These are phyloP conservation scores for Mesocentrotus franciscanus DNA, from an alignment of 53 echinoderm and acorn worm species.

Conservation along the genomic window DNA sequence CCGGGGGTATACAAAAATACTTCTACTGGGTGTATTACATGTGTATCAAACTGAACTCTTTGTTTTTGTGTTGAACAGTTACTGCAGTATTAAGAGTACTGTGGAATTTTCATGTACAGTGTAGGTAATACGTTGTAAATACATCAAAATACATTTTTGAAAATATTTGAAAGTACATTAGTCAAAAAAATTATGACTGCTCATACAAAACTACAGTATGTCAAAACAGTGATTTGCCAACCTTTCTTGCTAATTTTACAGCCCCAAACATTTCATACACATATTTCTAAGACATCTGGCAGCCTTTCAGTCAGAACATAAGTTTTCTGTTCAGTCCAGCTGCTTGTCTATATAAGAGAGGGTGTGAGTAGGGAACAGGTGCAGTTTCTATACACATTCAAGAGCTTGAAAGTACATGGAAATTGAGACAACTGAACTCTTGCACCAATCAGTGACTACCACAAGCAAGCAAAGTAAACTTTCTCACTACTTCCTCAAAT, in stretches of 20 bases:
- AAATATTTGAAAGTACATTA: not conserved
- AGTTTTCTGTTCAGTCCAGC: not conserved
- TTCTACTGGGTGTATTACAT: not conserved
- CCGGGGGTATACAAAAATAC: no score
- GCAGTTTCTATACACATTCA: not conserved
- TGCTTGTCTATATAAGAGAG: not conserved
- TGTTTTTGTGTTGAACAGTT: no score
- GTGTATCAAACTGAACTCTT: not conserved
- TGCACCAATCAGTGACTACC: not conserved
- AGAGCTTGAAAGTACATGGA: not conserved
- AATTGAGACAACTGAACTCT: not conserved
- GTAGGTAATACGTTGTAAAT: not conserved
- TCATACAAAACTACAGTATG: not conserved
- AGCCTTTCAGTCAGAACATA: no score
- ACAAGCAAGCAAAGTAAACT: not conserved
- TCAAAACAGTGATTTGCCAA: not conserved
- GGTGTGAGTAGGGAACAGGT: not conserved
- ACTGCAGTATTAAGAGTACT: not conserved
- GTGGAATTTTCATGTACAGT: not conserved
- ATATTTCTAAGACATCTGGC: no score
- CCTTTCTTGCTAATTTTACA: not conserved
- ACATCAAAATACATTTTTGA: not conserved
- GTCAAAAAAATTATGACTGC: not conserved
- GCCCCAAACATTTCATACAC: not conserved
- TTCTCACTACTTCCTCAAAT: not conserved